Base-by-base conservation (phyloP, 30 jellyfish, hydroid and myxozoan species). In the Mastigias papua region DNA sequence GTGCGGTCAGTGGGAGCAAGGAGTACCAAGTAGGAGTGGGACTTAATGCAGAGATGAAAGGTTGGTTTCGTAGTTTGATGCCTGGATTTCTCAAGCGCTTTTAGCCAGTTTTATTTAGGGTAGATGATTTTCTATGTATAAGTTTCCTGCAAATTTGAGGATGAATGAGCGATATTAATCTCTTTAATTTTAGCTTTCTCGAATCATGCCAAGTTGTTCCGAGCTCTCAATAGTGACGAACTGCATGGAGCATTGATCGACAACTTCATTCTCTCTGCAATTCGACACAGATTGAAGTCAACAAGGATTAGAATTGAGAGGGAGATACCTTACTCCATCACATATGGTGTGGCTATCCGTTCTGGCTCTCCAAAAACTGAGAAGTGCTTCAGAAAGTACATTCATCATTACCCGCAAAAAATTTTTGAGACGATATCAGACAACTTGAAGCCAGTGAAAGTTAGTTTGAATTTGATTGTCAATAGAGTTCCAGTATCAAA, bases 1-100 rank as follows among this genome's bases (percentile, higher is more conserved):
- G 99, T 35, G 99, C 99, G n/a, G 92, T 94, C 0, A 70, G 90
- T 46, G 99, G 99, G 13, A 89, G 97, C 77, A 84, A 76, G n/a
- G 99, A 94, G 60, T 94, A 31, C 72, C 96, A 94, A 68, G 77
- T 94, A 48, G 99, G 97, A 0, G 99, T 94, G 79, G 97, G 97
- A 74, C 48, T 94, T 91, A 89, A 94, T 80, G 99, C 99, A 79
- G 97, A 94, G 5, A 89, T 89, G 97, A 73, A 33, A 62, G 97
- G 99, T 94, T 37, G 25, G 25, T 4, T 10, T 17, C 16, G 23
- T 4, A 51, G 17, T 8, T 10, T 5, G 60, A n/a, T n/a, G n/a
- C n/a, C n/a, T n/a, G n/a, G n/a, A n/a, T n/a, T n/a, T n/a, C n/a
- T n/a, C n/a, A n/a, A n/a, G n/a, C n/a, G n/a, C n/a, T n/a, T n/a